phyloP scores from a whole-genome alignment of 2,113 vertebrate species.

The Thymallus thymallus region DNA sequence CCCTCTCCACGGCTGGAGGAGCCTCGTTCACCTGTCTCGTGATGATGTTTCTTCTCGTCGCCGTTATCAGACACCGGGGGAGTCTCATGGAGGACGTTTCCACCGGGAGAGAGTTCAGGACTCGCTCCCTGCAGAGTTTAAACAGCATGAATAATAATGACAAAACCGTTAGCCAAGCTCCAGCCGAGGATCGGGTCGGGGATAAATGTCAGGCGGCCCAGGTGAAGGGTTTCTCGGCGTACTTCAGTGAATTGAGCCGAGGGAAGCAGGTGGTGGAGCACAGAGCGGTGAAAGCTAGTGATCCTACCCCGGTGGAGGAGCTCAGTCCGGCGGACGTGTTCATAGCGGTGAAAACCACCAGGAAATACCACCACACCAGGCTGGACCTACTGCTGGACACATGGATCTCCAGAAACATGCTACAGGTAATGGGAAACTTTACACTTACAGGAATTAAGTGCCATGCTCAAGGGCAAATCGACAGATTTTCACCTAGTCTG shows the following conservation, averaged over 20 bases:
- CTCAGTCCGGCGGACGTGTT: conserved; percentile 81
- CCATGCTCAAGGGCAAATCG: no score
- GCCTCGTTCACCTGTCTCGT: conserved; percentile 74
- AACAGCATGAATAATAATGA: neutral
- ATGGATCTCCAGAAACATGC: conserved; percentile 85
- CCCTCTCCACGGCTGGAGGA: conserved; percentile 63
- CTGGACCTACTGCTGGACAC: conserved; percentile 89
- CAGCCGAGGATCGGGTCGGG: neutral
- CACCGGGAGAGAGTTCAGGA: conserved; percentile 35
- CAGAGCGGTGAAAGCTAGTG: conserved; percentile 14
- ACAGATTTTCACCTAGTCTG: no score
- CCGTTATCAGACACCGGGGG: conserved; percentile 38
- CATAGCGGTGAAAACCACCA: conserved; percentile 89
- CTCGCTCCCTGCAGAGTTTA: neutral
- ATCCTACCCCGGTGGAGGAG: conserved; percentile 64
- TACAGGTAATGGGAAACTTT: conserved; percentile 71
- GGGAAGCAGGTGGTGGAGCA: conserved; percentile 66
- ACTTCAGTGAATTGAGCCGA: conserved; percentile 78
- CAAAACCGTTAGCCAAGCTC: neutral
- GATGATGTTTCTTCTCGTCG: conserved; percentile 74
- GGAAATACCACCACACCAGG: conserved; percentile 82
- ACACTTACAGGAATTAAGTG: no score
- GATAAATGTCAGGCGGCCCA: neutral
- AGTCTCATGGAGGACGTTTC: conserved; percentile 40
- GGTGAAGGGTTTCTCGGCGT: conserved; percentile 71